A percentile compares a stretch with the other conserved stretches of the same genome.
phyloP scores from a whole-genome alignment of 2,888 invertebrate genomes.

The Galerucella nymphaeae region DNA sequence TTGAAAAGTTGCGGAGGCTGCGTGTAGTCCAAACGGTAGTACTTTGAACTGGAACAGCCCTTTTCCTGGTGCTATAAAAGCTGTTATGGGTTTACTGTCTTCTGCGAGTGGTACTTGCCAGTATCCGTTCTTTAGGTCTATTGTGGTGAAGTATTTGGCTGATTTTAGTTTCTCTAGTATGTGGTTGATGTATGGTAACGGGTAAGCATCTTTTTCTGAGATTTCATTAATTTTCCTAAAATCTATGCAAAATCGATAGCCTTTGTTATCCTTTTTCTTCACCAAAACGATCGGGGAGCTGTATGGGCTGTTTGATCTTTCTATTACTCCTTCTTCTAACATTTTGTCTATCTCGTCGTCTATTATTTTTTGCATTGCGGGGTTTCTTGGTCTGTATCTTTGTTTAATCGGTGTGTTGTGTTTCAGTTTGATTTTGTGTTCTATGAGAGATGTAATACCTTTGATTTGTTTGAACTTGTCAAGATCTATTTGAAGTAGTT shows the following conservation, averaged over 20 bases:
- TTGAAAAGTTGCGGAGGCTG: not conserved
- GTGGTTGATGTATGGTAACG: not conserved
- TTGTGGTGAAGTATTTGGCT: not conserved
- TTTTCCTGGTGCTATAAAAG: not conserved
- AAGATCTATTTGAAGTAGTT: too few relatives aligned
- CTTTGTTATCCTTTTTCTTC: not conserved
- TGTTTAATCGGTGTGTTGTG: not conserved
- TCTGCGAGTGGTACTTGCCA: not conserved
- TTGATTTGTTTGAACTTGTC: too few relatives aligned
- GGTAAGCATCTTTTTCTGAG: not conserved
- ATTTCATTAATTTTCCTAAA: not conserved
- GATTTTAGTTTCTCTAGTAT: not conserved
- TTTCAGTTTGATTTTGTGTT: not conserved
- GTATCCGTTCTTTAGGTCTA: not conserved
- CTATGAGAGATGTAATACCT: too few relatives aligned
- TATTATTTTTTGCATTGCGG: not conserved
- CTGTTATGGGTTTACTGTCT: not conserved
- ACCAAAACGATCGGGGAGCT: not conserved
- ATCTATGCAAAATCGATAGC: not conserved
- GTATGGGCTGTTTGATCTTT: not conserved
- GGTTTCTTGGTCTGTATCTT: not conserved
- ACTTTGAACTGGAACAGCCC: not conserved
- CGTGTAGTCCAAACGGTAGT: not conserved
- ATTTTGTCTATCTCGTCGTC: not conserved
- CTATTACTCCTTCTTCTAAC: constrained; percentile 2